A percentile compares a stretch with the other conserved stretches of the same genome.
Conservation (phyloP, 2,113 vertebrate species). For the Lagopus muta region DNA sequence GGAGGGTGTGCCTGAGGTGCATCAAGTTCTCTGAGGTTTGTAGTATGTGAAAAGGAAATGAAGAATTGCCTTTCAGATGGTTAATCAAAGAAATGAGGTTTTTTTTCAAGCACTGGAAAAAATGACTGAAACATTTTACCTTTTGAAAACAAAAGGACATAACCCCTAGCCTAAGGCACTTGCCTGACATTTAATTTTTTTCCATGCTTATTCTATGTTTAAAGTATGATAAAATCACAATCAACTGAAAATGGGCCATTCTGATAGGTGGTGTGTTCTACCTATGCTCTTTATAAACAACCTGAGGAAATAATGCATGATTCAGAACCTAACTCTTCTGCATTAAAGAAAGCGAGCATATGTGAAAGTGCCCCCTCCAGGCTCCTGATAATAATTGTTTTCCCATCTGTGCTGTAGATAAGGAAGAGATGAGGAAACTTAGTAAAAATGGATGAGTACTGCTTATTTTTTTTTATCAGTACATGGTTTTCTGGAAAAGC, state of each 20-base stretch:
- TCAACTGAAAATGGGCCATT: background rate
- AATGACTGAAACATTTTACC: background rate
- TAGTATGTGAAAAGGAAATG: background rate
- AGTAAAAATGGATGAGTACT: background rate
- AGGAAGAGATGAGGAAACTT: background rate
- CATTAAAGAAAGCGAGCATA: background rate
- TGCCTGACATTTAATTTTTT: accelerated
- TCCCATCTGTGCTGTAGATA: background rate
- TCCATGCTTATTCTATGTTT: background rate
- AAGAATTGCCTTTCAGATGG: background rate
- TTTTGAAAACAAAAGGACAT: background rate
- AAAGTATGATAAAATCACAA: background rate
- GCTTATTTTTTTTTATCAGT: background rate
- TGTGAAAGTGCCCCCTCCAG: background rate
- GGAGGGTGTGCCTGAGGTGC: background rate
- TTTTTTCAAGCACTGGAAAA: background rate
- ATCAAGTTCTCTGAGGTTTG: background rate
- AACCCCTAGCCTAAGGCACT: background rate
- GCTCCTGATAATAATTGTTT: background rate
- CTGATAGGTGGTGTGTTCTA: background rate
- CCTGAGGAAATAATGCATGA: background rate
- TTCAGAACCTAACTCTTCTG: background rate
- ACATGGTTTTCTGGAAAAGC: background rate
- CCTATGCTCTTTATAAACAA: background rate
- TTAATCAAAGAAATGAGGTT: background rate